Percentiles rank a stretch among this genome's conserved stretches.
phyloP scores from a whole-genome alignment of 2,888 invertebrate species.

The Bibio marci region DNA sequence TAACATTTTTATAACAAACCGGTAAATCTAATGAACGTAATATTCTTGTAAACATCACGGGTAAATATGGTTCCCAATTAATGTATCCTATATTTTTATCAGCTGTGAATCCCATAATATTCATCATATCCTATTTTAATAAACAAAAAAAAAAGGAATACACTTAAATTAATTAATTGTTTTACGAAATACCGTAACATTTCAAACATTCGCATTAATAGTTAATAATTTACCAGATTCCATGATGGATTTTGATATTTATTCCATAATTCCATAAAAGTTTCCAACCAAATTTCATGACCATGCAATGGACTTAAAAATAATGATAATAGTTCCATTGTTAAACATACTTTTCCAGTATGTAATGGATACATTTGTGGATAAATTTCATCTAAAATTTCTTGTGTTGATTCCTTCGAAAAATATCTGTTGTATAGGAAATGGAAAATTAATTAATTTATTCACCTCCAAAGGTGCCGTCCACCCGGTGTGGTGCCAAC shows the following conservation, averaged over 20 bases:
- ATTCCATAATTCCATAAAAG: slow-evolving; percentile 63
- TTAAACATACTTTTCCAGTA: slow-evolving; percentile 30
- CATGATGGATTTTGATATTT: slow-evolving; percentile 50
- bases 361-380: slow-evolving; percentile 65
- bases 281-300: slow-evolving; percentile 62
- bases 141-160: too few species aligned
- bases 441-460: too few species aligned
- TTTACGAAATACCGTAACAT: too few species aligned
- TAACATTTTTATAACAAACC: slow-evolving; percentile 52
- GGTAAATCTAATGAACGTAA: slow-evolving; percentile 61
- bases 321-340: slow-evolving; percentile 45
- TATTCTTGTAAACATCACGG: slow-evolving; percentile 56
- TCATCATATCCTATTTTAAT: slow-evolving; percentile 43
- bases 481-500: too few species aligned
- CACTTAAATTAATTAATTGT: too few species aligned
- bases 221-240: slow-evolving; percentile 8
- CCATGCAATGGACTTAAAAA: slow-evolving; percentile 54
- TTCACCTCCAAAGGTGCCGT: too few species aligned
- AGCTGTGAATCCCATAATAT: slow-evolving; percentile 56
- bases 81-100: slow-evolving; percentile 62
- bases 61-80: slow-evolving; percentile 73
- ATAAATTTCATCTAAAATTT: slow-evolving; percentile 68
- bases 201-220: neutral
- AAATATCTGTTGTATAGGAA: slow-evolving; percentile 43
- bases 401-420: slow-evolving; percentile 55